Evolutionary conservation across 2,888 invertebrate species (phyloP), one percentile per base, ranked within the genome.

Genomic region (Polyommatus iphigenia): DNA sequence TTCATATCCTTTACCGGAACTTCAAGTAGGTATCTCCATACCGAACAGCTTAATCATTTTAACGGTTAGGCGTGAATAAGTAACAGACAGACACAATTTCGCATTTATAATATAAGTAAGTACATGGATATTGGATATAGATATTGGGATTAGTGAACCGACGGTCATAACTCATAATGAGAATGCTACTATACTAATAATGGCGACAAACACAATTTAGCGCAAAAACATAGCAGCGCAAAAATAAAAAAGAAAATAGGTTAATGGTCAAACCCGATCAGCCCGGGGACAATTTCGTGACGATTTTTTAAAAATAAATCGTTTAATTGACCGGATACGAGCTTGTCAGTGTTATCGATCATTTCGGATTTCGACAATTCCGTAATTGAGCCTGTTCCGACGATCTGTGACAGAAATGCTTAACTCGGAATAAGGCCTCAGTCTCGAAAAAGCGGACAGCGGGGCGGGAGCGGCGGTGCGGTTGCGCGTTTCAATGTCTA

Each of bases 251-350:
- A 67, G 4, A 67, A 67, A 29, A 29, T 6, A 67, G 67, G 67
- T 29, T 67, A 67, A 29, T 67, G 67, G 29, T 67, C 24, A 67
- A 29, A 67, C 10, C 18, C 6, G 29, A 62, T 62, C 20, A 62
- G 24, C 29, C 29, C 20, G 29, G 15, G 67, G 67, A 32, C 18
- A 7, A 67, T 15, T 24, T 67, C 29, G 67, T 67, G 29, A 29
- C 67, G 67, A 67, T 29, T 67, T 67, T 67, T 67, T 15, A 67
- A 67, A 67, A 15, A 29, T 29, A 32, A 67, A 67, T 29, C 15
- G 13, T 32, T 67, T 32, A 67, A 67, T 67, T 67, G 29, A 67
- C 29, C 67, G 67, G 67, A 67, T 67, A 67, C 67, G 29, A 62
- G 62, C 24, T 62, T 62, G 62, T 24, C 62, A 62, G 62, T 62